Percentiles rank a stretch among this genome's conserved stretches.
These are phyloP conservation scores for Dioctria linearis DNA, from an alignment of 2,888 invertebrate genomes.

Conservation along the genomic window DNA sequence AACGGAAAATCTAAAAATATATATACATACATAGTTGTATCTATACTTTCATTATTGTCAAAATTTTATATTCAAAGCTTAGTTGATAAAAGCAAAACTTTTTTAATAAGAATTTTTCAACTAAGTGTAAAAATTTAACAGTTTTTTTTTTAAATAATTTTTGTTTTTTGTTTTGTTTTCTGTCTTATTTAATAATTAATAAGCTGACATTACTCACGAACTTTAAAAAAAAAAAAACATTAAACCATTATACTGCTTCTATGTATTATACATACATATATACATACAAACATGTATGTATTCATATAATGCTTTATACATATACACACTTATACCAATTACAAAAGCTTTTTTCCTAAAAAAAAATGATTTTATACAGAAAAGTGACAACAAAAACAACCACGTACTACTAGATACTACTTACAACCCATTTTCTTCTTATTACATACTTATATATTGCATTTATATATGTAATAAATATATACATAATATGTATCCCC, in stretches of 20 bases:
- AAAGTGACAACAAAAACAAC: conserved; percentile 59
- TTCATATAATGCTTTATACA: no score
- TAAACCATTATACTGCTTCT: conserved; percentile 30
- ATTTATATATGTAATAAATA: no score
- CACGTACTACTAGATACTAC: background rate
- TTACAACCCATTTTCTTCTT: conserved; percentile 33
- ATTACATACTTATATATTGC: conserved; percentile 4
- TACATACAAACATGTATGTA: no score
- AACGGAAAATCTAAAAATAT: no score
- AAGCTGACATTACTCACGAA: background rate
- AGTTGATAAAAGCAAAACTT: conserved; percentile 42
- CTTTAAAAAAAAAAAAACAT: no score
- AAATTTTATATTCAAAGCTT: conserved; percentile 17
- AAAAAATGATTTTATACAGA: conserved; percentile 61
- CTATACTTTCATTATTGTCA: background rate
- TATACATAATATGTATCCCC: no score
- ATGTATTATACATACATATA: background rate
- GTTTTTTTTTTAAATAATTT: conserved; percentile 2
- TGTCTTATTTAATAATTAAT: background rate
- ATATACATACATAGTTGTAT: conserved; percentile 8
- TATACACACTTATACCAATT: background rate
- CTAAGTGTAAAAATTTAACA: conserved; percentile 19
- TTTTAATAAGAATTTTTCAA: conserved; percentile 46
- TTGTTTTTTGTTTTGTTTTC: background rate
- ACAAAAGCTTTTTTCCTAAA: conserved; percentile 16